Evolutionary conservation across 2,888 invertebrate species (phyloP), one percentile per base, ranked within the genome.

Genomic region (Halocaridina rubra): DNA sequence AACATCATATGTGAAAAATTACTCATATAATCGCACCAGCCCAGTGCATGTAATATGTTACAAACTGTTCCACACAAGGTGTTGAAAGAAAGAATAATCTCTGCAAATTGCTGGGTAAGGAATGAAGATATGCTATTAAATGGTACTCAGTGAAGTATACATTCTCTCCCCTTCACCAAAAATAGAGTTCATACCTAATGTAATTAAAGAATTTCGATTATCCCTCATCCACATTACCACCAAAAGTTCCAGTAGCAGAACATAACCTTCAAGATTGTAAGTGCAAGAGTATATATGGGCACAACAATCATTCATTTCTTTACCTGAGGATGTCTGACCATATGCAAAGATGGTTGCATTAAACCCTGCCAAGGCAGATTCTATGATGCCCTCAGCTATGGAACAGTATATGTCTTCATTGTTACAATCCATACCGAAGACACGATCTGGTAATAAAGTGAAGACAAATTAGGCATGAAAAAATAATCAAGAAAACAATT

Each of bases 311-410:
- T 61, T 16, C 29, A 0, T 29, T 4, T 57, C 72, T 88, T 90
- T 91, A 79, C 97, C 97, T 0, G 96, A 96, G 0, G 96, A 95
- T 3, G 97, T 97, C 91, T 97, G 97, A 7, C 97, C 97, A 90
- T 97, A 97, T 0, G 97, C 96, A 91, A 97, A 96, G 88, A 97
- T 94, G 0, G 97, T 97, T 1, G 96, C 96, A 90, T 96, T 96
- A 89, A 95, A 94, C 1, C 96, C 96, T 87, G 93, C 93, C 16
- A 95, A 92, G 0, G 94, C 93, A 0, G 94, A 93, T 87, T 94
- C 92, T 1, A 96, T 85, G 61, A 88, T 84, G 13, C 81, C 76
- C 27, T 71, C 57, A 22, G 84, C 84, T n/a, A 85, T 79, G 4
- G 59, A 33, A 32, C 1, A 24, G 29, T 81, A 87, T 8, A 87